These are phyloP conservation scores for Manacus vitellinus DNA, from an alignment of 2,113 vertebrate genomes.

Conservation along the genomic window DNA sequence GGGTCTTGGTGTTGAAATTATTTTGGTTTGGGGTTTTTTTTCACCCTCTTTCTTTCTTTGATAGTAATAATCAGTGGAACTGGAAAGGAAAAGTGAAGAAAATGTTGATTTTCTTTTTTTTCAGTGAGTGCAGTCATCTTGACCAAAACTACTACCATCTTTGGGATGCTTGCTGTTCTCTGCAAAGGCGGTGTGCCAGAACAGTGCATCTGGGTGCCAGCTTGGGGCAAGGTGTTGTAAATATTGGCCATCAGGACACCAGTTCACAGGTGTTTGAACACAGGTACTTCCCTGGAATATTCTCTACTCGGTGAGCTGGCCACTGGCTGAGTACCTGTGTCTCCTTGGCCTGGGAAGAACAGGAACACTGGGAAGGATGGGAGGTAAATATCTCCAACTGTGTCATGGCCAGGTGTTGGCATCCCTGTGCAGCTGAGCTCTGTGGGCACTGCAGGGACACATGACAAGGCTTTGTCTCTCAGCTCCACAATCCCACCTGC, in stretches of 20 bases:
- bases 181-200: background rate
- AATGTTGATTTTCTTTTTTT: background rate
- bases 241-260: background rate
- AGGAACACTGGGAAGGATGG: background rate
- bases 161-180: background rate
- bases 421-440: background rate
- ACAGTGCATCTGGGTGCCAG: background rate
- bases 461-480: background rate
- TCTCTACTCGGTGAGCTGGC: background rate
- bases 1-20: background rate
- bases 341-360: background rate
- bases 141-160: background rate
- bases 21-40: background rate
- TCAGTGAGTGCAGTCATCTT: background rate
- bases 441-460: background rate
- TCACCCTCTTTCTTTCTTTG: background rate
- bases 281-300: background rate
- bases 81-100: background rate
- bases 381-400: background rate
- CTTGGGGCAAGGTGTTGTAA: background rate
- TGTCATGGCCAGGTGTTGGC: background rate
- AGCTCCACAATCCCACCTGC: background rate
- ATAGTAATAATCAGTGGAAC: background rate
- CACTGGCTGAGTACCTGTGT: accelerated
- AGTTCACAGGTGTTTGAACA: background rate